These are phyloP conservation scores for Plecturocebus donacophilus DNA, from an alignment of 2,113 vertebrate genomes.

Conservation along the genomic window DNA sequence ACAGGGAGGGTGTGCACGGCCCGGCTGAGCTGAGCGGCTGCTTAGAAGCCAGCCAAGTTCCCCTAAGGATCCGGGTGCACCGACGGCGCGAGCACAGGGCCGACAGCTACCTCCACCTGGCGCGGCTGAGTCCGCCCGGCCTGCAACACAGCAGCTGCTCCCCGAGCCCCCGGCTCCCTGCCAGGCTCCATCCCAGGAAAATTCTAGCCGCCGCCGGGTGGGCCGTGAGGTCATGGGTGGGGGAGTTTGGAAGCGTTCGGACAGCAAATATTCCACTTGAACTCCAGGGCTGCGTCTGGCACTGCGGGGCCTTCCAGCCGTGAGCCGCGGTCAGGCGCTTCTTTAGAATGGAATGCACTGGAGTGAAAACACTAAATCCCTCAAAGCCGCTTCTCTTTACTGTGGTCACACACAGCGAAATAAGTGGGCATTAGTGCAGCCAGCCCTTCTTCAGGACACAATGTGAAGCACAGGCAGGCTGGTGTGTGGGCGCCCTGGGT, in stretches of 20 bases:
- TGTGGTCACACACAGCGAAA: background rate
- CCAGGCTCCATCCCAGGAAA: background rate
- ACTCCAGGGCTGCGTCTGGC: background rate
- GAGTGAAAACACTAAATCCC: background rate
- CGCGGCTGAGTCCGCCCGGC: no score
- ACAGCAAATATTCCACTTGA: background rate
- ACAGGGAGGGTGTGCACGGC: background rate
- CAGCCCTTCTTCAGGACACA: background rate
- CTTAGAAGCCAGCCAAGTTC: background rate
- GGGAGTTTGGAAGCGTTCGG: no score
- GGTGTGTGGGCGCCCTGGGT: background rate
- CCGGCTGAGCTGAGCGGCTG: background rate
- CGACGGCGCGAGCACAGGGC: no score
- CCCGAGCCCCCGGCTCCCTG: background rate
- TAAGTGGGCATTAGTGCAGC: background rate
- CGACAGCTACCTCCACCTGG: no score
- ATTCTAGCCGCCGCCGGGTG: no score
- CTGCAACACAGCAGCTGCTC: no score
- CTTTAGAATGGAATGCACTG: constrained; percentile 16
- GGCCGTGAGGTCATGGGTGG: background rate
- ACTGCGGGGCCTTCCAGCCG: background rate
- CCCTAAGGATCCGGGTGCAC: background rate
- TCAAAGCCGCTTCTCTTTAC: background rate
- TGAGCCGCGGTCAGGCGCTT: background rate
- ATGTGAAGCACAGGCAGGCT: background rate